A percentile compares a stretch with the other conserved stretches of the same genome.
phyloP scores from a whole-genome alignment of 2,797 vertebrate genomes.

The Malacoraja senta region DNA sequence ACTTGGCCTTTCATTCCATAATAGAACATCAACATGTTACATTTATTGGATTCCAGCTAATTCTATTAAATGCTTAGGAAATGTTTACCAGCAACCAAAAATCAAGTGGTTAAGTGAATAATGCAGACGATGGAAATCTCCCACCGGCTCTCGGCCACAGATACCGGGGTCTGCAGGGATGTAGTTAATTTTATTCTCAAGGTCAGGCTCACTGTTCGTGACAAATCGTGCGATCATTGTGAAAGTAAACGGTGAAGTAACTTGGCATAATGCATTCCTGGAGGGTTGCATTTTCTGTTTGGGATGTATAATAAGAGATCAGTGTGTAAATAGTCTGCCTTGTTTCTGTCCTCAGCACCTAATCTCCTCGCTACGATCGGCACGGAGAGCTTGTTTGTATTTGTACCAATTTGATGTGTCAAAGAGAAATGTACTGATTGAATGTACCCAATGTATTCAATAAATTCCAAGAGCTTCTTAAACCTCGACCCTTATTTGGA shows the following conservation, averaged over 20 bases:
- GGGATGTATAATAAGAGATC: constrained; percentile 73
- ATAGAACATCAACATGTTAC: neutral
- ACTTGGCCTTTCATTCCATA: neutral
- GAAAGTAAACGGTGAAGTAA: no score
- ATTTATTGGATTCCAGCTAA: neutral
- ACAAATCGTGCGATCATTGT: neutral
- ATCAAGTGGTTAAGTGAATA: neutral
- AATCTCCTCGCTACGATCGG: constrained; percentile 63
- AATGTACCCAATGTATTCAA: constrained; percentile 89
- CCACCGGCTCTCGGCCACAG: neutral
- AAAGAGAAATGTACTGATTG: constrained; percentile 74
- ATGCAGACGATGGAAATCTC: neutral
- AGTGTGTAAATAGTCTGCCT: constrained; percentile 75
- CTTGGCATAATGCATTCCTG: neutral
- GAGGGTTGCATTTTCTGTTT: constrained; percentile 67
- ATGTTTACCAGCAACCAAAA: neutral
- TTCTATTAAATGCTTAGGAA: neutral
- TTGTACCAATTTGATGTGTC: constrained; percentile 73
- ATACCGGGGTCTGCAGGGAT: neutral
- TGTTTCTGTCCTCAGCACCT: constrained; percentile 62
- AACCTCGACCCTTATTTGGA: neutral
- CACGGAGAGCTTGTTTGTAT: constrained; percentile 70
- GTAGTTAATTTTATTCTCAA: neutral
- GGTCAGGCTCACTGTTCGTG: neutral
- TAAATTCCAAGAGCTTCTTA: constrained; percentile 87